A percentile compares a stretch with the other conserved stretches of the same genome.
phyloP scores from a whole-genome alignment of 2,888 invertebrate genomes.

The Drosophila siamana region DNA sequence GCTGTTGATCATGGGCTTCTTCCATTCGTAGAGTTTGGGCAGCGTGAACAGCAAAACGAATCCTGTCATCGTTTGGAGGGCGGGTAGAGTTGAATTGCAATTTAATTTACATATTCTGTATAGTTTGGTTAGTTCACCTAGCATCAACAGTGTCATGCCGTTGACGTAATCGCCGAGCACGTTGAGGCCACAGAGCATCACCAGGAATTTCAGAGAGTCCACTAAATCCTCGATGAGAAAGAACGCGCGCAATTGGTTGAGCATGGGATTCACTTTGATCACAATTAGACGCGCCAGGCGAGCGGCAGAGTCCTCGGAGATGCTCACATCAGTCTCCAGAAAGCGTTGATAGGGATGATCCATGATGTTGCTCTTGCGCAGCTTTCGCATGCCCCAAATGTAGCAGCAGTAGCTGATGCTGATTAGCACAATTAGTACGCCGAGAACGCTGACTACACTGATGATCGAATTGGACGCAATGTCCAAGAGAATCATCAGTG shows the following conservation, averaged over 20 bases:
- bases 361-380: conserved; percentile 30
- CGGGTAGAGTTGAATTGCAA: too few relatives aligned
- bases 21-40: conserved; percentile 57
- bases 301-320: conserved; percentile 36
- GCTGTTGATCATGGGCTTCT: conserved; percentile 28
- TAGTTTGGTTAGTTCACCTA: conserved; percentile 32
- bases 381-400: conserved; percentile 42
- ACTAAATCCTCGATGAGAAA: conserved; percentile 43
- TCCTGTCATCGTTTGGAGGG: conserved; percentile 22
- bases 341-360: conserved; percentile 47
- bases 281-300: conserved; percentile 24
- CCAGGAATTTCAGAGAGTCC: conserved; percentile 37
- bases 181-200: conserved; percentile 37
- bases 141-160: conserved; percentile 28
- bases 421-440: conserved; percentile 21
- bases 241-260: conserved; percentile 29
- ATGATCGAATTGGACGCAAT: conserved; percentile 42
- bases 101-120: not conserved
- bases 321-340: conserved; percentile 39
- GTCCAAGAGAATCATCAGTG: conserved; percentile 48
- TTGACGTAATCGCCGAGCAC: conserved; percentile 45
- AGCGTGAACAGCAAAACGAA: conserved; percentile 53
- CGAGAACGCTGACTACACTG: conserved; percentile 54
- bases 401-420: conserved; percentile 43
- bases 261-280: conserved; percentile 26